A percentile compares a stretch with the other conserved stretches of the same genome.
Evolutionary conservation across 2,113 vertebrate species (phyloP).

Genomic region (Eidolon helvum): DNA sequence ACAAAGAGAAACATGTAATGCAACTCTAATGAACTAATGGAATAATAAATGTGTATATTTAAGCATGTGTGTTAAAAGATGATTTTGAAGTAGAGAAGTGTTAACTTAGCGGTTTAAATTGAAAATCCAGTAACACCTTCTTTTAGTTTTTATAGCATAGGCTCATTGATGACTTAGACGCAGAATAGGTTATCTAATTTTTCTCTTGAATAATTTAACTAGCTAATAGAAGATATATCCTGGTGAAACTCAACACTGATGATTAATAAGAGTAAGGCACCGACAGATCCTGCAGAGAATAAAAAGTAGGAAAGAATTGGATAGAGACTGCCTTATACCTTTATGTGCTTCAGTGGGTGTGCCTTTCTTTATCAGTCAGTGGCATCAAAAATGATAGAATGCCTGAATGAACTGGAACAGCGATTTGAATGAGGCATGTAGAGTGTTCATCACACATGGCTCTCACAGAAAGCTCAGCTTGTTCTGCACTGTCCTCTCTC

Average conservation of each 20-base stretch:
- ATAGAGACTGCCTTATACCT: accelerated
- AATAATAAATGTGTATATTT: not conserved
- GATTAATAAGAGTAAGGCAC: not conserved
- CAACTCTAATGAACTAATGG: not conserved
- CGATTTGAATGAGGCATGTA: no score
- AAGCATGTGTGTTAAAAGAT: not conserved
- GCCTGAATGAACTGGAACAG: not conserved
- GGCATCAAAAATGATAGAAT: not conserved
- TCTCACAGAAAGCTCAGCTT: not conserved
- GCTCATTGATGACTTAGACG: not conserved
- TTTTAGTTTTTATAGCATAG: not conserved
- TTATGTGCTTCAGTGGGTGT: not conserved
- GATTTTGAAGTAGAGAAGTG: not conserved
- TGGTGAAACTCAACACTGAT: not conserved
- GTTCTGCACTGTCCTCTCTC: not conserved
- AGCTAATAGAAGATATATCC: not conserved
- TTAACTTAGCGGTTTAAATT: not conserved
- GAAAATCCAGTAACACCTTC: not conserved
- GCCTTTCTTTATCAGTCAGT: not conserved
- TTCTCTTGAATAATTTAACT: not conserved
- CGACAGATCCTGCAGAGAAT: not conserved
- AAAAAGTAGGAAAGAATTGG: not conserved
- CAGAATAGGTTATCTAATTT: not conserved
- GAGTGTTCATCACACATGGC: no score
- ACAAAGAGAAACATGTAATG: no score